Conservation (phyloP, 2,113 vertebrate genomes). For the Platysteira castanea region DNA sequence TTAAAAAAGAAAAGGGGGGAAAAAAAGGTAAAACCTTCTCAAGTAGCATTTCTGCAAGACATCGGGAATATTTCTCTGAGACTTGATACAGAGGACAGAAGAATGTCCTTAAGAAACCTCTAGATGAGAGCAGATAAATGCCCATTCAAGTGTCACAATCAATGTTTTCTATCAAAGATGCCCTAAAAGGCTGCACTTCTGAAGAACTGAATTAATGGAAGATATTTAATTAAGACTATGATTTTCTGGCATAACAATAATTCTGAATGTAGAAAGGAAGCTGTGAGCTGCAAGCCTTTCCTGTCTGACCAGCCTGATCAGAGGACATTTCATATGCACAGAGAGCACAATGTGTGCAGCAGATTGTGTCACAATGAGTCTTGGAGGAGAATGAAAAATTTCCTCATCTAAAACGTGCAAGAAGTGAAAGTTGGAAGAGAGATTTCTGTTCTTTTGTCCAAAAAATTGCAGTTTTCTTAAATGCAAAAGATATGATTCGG, state of each 20-base stretch:
- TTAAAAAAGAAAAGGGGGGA: not conserved
- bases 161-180: constrained; percentile 16
- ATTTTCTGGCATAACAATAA: constrained; percentile 18
- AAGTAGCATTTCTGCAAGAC: not conserved
- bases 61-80: not conserved
- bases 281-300: not conserved
- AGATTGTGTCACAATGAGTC: constrained; percentile 24
- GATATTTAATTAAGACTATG: constrained; percentile 46
- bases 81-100: not conserved
- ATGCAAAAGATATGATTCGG: not conserved
- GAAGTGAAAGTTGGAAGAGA: not conserved
- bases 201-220: not conserved
- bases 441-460: constrained; percentile 29
- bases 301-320: constrained; percentile 28
- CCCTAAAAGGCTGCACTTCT: not conserved
- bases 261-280: not conserved
- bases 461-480: not conserved
- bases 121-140: constrained; percentile 21
- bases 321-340: not conserved
- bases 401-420: not conserved
- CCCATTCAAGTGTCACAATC: not conserved
- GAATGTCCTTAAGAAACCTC: constrained; percentile 3
- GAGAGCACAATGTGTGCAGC: not conserved
- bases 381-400: not conserved
- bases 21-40: not conserved